Conservation (phyloP, 2,797 vertebrate genomes). For the Peromyscus eremicus region DNA sequence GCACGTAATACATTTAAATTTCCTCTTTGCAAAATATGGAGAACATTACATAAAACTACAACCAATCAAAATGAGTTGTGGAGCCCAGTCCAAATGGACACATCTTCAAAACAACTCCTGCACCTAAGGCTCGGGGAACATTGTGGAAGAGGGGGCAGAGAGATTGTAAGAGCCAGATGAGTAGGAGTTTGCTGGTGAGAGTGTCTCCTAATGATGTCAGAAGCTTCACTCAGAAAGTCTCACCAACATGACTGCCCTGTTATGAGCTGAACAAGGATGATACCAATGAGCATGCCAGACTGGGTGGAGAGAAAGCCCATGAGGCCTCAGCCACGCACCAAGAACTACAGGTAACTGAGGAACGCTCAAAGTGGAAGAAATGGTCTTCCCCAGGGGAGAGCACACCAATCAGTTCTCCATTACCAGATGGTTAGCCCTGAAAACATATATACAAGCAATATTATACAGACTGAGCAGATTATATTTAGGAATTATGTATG, state of each 20-base stretch:
- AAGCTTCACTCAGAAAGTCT: background rate
- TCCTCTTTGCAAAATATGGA: background rate
- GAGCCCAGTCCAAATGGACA: background rate
- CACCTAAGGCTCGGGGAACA: background rate
- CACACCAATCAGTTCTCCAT: background rate
- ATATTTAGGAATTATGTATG: background rate
- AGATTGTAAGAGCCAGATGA: background rate
- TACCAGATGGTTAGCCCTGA: background rate
- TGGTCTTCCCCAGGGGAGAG: background rate
- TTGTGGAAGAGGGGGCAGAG: background rate
- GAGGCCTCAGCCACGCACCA: too few species aligned
- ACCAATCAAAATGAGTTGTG: background rate
- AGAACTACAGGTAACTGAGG: background rate
- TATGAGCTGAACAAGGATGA: background rate
- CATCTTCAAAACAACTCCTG: background rate
- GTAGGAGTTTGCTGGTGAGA: background rate
- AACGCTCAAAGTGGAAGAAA: background rate
- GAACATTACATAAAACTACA: background rate
- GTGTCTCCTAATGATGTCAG: background rate
- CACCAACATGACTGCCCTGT: background rate
- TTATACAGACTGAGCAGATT: background rate
- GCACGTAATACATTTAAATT: background rate
- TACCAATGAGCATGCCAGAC: background rate
- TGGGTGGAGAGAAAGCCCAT: background rate
- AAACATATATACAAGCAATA: background rate